Evolutionary conservation across 2,797 vertebrate species (phyloP), one percentile per base, ranked within the genome.

Genomic region (Gadopsis bispinosus): DNA sequence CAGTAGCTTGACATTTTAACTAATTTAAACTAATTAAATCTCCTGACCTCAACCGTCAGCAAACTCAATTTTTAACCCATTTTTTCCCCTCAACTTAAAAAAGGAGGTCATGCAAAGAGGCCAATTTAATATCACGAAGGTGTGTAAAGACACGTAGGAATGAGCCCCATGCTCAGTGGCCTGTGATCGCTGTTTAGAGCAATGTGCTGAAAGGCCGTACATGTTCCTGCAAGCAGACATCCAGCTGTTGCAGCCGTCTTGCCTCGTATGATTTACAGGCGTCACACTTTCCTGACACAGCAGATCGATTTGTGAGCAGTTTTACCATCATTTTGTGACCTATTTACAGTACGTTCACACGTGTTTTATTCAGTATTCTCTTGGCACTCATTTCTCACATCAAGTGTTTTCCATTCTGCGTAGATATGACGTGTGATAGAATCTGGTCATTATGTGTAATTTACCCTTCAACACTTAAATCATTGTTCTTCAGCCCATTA

Each of bases 241-340:
- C 45, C 80, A 80, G 76, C 75, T 71, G 79, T 65, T 79, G 37
- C 55, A 66, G 45, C 45, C 26, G 12, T 37, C 48, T 47, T 63
- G 35, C 48, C 68, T 84, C 65, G 20, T 37, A 10, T 58, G 58
- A 80, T 88, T 75, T 80, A 72, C 58, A 59, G 13, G 3, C 5
- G 10, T 79, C 81, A 62, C 53, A 68, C 71, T 76, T 85, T 84
- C 62, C 60, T 69, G 73, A 79, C 55, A 48, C 61, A 64, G 45
- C 50, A 22, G 26, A 69, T 45, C 48, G 63, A 85, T 72, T 56
- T 55, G n/a, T 56, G 50, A 37, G 48, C 69, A 29, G 50, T 71
- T 83, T 72, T 31, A 45, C n/a, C 7, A 37, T 69, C 2, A 75
- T 73, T 71, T 59, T 54, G 31, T 80, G 84, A 82, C 84, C 72